Evolutionary conservation across 2,797 vertebrate species (phyloP).

Genomic region (Sternarchorhynchus goeldii): DNA sequence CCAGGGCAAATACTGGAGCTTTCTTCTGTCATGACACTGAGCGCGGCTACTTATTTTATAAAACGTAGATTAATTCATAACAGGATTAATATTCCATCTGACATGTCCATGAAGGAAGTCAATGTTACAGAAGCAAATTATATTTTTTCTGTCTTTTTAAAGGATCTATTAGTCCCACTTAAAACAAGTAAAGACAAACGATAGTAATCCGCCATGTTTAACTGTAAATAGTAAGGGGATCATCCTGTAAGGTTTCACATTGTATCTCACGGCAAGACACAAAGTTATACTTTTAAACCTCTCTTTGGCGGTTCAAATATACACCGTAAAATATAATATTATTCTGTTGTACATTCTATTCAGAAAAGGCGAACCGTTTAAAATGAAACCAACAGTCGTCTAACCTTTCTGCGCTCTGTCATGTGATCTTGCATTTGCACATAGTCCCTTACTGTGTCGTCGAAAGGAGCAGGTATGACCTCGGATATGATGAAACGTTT

Average conservation of each 20-base stretch:
- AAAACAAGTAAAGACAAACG: not conserved
- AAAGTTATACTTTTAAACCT: not conserved
- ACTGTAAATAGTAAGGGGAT: not conserved
- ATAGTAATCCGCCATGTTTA: slow-evolving; percentile 9
- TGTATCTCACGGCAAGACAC: not conserved
- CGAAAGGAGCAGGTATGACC: too few species aligned
- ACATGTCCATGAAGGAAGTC: not conserved
- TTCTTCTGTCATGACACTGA: slow-evolving; percentile 58
- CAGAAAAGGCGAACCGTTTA: too few species aligned
- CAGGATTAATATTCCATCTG: not conserved
- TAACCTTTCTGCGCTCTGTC: not conserved
- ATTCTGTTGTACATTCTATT: too few species aligned
- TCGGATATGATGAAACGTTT: slow-evolving; percentile 49
- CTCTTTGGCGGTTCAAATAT: not conserved
- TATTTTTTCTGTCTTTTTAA: not conserved
- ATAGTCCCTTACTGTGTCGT: slow-evolving; percentile 25
- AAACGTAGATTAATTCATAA: slow-evolving; percentile 17
- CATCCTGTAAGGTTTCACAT: not conserved
- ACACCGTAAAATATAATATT: too few species aligned
- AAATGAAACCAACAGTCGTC: too few species aligned
- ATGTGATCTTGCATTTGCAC: slow-evolving; percentile 15
- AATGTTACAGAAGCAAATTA: not conserved
- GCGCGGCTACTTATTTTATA: not conserved
- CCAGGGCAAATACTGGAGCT: slow-evolving; percentile 61
- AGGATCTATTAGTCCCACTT: not conserved